These are phyloP conservation scores for Ancistrus triradiatus DNA, from an alignment of 2,113 vertebrate species.

Conservation along the genomic window DNA sequence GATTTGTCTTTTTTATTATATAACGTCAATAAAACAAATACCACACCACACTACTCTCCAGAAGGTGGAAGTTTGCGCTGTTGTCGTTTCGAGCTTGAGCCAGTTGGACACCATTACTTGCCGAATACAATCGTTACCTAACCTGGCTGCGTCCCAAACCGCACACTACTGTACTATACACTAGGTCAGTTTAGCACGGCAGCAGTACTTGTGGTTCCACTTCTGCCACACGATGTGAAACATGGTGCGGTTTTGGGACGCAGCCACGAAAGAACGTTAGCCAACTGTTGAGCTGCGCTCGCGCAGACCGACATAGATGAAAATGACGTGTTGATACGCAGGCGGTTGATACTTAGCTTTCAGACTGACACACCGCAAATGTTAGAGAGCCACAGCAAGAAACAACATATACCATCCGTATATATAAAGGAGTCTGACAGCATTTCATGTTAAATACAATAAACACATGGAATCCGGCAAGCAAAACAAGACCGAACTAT, in stretches of 20 bases:
- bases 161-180: not conserved
- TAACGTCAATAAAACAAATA: too few relatives aligned
- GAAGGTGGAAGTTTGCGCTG: too few relatives aligned
- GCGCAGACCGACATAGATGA: conserved; percentile 36
- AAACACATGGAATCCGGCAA: not conserved
- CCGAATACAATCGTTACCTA: too few relatives aligned
- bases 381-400: not conserved
- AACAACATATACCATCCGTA: not conserved
- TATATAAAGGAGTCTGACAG: not conserved
- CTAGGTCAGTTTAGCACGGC: not conserved
- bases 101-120: too few relatives aligned
- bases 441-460: not conserved
- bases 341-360: conserved; percentile 11
- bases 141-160: not conserved
- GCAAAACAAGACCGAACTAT: conserved; percentile 38
- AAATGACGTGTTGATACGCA: conserved; percentile 47
- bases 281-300: conserved; percentile 42
- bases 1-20: too few relatives aligned
- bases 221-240: too few relatives aligned
- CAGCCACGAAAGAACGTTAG: not conserved
- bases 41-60: too few relatives aligned
- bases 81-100: too few relatives aligned
- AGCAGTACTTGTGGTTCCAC: too few relatives aligned
- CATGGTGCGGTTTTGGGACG: not conserved
- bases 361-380: not conserved